Evolutionary conservation across 1,140 invertebrate genomes (phyloP).

Genomic region (Capitella teleta): DNA sequence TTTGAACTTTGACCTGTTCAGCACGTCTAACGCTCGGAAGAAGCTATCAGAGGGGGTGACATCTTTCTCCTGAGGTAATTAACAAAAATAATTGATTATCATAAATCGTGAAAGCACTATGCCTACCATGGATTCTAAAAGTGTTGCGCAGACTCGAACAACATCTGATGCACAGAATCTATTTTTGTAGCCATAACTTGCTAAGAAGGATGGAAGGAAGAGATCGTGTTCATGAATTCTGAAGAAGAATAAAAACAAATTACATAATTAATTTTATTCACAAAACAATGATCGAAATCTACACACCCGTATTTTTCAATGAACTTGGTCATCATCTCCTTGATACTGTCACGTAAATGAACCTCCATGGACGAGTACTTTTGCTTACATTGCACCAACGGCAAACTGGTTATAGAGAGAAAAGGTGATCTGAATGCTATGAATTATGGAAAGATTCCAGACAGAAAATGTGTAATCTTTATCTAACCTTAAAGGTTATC

Average conservation of each 20-base stretch:
- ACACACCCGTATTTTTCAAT: conserved; percentile 62
- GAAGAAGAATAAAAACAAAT: conserved; percentile 3
- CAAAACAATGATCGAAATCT: too few species aligned
- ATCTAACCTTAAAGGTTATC: conserved; percentile 6
- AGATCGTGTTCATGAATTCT: conserved; percentile 50
- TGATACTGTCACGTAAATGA: conserved; percentile 63
- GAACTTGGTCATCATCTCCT: conserved; percentile 59
- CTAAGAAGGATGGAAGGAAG: conserved; percentile 55
- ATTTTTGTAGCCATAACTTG: conserved; percentile 69
- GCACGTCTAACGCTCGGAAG: conserved; percentile 60
- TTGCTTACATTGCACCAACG: conserved; percentile 74
- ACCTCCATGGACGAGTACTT: conserved; percentile 80
- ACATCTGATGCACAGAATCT: conserved; percentile 71
- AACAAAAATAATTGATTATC: not conserved
- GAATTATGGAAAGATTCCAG: too few species aligned
- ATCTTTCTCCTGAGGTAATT: conserved; percentile 42
- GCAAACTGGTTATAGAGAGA: conserved; percentile 50
- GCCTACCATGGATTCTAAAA: conserved; percentile 62
- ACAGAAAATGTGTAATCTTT: not conserved
- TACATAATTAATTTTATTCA: too few species aligned
- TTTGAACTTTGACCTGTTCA: conserved; percentile 45
- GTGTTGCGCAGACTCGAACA: conserved; percentile 65
- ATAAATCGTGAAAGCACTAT: not conserved
- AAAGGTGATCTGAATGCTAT: too few species aligned
- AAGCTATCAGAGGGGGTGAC: conserved; percentile 56